Percentiles rank a stretch among this genome's conserved stretches.
These are phyloP conservation scores for Caenorhabditis uteleia DNA, from an alignment of 2,888 invertebrate species.

Conservation along the genomic window DNA sequence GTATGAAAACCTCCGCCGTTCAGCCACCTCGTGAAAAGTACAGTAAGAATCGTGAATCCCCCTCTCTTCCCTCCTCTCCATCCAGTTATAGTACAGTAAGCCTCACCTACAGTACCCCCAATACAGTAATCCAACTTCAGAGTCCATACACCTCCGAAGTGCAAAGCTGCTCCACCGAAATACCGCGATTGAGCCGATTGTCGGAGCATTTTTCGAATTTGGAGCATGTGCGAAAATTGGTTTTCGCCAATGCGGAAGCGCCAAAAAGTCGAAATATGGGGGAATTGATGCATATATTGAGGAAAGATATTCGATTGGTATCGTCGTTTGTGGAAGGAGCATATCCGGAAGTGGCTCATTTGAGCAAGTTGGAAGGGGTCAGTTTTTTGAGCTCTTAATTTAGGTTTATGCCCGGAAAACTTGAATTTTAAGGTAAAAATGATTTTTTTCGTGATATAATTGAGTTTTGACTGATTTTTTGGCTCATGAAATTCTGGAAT, in stretches of 20 bases:
- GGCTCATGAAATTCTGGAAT: no score
- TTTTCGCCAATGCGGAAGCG: slow-evolving; percentile 24
- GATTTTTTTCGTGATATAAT: neutral
- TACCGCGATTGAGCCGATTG: slow-evolving; percentile 14
- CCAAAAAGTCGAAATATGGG: slow-evolving; percentile 30
- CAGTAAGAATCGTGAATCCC: slow-evolving; percentile 15
- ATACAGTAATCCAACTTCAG: no score
- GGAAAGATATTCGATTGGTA: slow-evolving; percentile 19
- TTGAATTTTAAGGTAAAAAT: neutral
- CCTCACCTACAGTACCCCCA: neutral
- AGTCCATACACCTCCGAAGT: slow-evolving; percentile 18
- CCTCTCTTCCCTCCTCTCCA: no score
- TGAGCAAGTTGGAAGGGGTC: slow-evolving; percentile 19
- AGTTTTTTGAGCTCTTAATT: neutral
- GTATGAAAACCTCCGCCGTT: slow-evolving; percentile 26
- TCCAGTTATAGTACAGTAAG: slow-evolving; percentile 22
- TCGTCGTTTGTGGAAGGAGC: slow-evolving; percentile 22
- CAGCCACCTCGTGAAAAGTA: slow-evolving; percentile 30
- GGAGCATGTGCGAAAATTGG: slow-evolving; percentile 15
- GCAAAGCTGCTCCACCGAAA: slow-evolving; percentile 23
- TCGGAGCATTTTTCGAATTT: slow-evolving; percentile 19
- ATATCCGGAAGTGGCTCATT: slow-evolving; percentile 17
- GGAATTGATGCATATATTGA: slow-evolving; percentile 19
- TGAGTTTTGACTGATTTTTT: no score
- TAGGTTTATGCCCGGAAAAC: no score